These are phyloP conservation scores for Gymnoscopelus microlampas DNA, from an alignment of 2,797 vertebrate species.

Conservation along the genomic window DNA sequence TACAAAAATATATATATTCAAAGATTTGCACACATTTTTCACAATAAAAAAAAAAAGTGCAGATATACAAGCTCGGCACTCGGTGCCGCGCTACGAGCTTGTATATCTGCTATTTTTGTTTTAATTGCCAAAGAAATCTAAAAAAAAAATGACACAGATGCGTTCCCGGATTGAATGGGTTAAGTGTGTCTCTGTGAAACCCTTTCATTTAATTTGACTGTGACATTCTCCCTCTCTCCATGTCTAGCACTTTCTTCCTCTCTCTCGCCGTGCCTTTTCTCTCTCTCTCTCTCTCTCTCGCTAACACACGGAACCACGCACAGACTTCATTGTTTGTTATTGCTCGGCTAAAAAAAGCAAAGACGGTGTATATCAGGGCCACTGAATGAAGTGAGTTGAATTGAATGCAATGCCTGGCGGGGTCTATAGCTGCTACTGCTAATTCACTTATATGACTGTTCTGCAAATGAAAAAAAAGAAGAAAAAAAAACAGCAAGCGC, in stretches of 20 bases:
- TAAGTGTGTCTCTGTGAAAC: too few relatives aligned
- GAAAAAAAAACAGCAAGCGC: constrained; percentile 51
- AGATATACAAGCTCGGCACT: too few relatives aligned
- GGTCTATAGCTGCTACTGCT: constrained; percentile 60
- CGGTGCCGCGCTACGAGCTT: too few relatives aligned
- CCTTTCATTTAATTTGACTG: background rate
- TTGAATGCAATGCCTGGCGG: constrained; percentile 49
- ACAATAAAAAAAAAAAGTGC: too few relatives aligned
- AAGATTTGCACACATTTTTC: too few relatives aligned
- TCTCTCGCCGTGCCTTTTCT: constrained; percentile 9
- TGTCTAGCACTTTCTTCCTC: background rate
- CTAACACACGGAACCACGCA: background rate
- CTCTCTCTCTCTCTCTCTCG: background rate
- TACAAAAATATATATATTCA: too few relatives aligned
- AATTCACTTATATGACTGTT: constrained; percentile 73
- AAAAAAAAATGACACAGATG: too few relatives aligned
- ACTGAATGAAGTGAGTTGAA: constrained; percentile 36
- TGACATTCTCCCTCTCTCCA: background rate
- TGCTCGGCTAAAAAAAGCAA: constrained; percentile 20
- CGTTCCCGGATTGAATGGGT: too few relatives aligned
- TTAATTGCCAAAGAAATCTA: too few relatives aligned
- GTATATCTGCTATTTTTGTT: too few relatives aligned
- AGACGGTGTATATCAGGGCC: constrained; percentile 36
- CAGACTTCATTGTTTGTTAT: constrained; percentile 34
- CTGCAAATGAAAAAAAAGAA: constrained; percentile 57